Base-by-base conservation (phyloP, 2,797 vertebrate genomes). In the Myripristis jacobus region DNA sequence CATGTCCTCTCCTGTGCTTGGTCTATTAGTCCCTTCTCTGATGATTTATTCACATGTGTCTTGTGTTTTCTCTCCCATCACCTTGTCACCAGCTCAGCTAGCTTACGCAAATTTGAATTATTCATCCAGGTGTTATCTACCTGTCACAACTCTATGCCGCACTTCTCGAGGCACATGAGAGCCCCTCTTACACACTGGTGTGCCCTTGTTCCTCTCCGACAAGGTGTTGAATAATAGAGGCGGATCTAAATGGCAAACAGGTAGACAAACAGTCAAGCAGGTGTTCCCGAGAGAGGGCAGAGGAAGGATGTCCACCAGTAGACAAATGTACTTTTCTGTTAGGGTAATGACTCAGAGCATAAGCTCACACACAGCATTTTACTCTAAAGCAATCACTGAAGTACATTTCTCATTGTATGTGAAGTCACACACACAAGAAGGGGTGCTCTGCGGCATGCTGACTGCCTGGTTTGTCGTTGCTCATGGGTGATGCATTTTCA, bases 121-220 rank as follows among this genome's bases (percentile, higher is more conserved):
- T 94, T 93, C 87, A 93, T 93, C 80, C 80, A 83, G 79, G 84
- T 90, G 89, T 92, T 92, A 91, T 92, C 90, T 93, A 92, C 90
- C 87, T 93, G 89, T 92, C 92, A 92, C 84, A 87, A 86, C 73
- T 79, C 66, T 76, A 80, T 84, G 78, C 80, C 27, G 57, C 70
- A 80, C 31, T 70, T 75, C 76, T 85, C 70, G 60, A 66, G 72
- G 60, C 82, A 57, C 77, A 64, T 15, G 64, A 52, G 55, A 64
- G 58, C 53, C 43, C 54, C 72, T n/a, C 41, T n/a, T 13, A 71
- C 76, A 81, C 67, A 62, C 61, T 60, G 57, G 50, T 47, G 64
- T 70, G 76, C 77, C 51, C 51, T 79, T 77, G 71, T 73, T 85
- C 76, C 51, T 55, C 9, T 61, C 24, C 16, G 63, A 81, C 80